Conservation (phyloP, 2,797 vertebrate genomes). For the Phalloptychus januarius region DNA sequence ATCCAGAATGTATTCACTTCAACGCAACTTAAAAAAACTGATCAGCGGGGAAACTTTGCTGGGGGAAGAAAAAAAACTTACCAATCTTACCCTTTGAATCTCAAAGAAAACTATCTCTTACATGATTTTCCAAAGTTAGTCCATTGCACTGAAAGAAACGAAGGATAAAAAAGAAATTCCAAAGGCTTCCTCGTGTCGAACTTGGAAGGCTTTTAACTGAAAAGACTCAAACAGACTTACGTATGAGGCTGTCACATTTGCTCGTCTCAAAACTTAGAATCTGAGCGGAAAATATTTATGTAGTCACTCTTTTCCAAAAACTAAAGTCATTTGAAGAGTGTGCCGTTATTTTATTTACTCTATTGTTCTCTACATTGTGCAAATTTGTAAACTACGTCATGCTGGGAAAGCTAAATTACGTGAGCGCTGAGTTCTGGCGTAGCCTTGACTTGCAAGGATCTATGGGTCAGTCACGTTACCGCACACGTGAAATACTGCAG, state of each 20-base stretch:
- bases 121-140: slow-evolving; percentile 77
- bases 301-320: slow-evolving; percentile 39
- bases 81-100: slow-evolving; percentile 66
- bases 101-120: slow-evolving; percentile 71
- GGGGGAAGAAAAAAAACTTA: slow-evolving; percentile 60
- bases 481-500: neutral
- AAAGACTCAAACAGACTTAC: slow-evolving; percentile 78
- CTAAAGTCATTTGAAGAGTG: slow-evolving; percentile 23
- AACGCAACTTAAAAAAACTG: slow-evolving; percentile 50
- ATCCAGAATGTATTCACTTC: slow-evolving; percentile 35
- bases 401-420: slow-evolving; percentile 3
- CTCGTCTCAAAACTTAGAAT: slow-evolving; percentile 64
- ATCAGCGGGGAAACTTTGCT: slow-evolving; percentile 57
- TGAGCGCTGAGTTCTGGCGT: slow-evolving; percentile 18
- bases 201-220: slow-evolving; percentile 75
- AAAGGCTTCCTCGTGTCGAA: slow-evolving; percentile 71
- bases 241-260: slow-evolving; percentile 77
- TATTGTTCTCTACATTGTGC: slow-evolving; percentile 9
- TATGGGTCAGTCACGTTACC: slow-evolving; percentile 10
- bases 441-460: slow-evolving; percentile 24
- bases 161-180: slow-evolving; percentile 34
- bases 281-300: slow-evolving; percentile 65
- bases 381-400: slow-evolving; percentile 19
- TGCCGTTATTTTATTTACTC: slow-evolving; percentile 34
- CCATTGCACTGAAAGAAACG: slow-evolving; percentile 59